Base-by-base conservation (phyloP, 1,140 invertebrate species). In the Drosophila elegans region DNA sequence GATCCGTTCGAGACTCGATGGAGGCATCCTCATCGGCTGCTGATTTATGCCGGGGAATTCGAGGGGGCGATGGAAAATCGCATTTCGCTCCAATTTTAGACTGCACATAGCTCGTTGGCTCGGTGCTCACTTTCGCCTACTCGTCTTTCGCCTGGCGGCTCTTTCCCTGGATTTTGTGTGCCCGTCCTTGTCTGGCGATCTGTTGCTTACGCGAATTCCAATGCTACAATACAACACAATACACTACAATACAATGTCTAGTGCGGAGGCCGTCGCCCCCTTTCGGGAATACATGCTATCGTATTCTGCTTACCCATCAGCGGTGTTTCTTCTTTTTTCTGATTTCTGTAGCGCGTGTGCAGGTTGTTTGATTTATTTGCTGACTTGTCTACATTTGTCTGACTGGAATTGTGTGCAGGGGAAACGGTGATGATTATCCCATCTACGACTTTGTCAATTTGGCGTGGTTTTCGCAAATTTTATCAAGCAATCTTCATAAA, bases 181-280 rank as follows among this genome's bases (percentile, higher is more conserved):
- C 29, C 48, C 16, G 48, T 34, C 48, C n/a, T 29, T 21, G 16
- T 60, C 34, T 48, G 52, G 41, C 9, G 34, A 38, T 42, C n/a
- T 38, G 51, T 71, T 84, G 80, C 72, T 83, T 80, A 73, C 39
- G 80, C 80, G 80, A 80, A 79, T 83, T 76, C 69, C 64, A 42
- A 52, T 61, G 29, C 44, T 13, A 52, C 61, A 44, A 45, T 61
- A 29, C 36, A 27, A 12, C 16, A 34, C 46, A 57, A 44, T 21
- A 32, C 60, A 59, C 57, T n/a, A 55, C 56, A 41, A 44, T 64
- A 74, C 67, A 72, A 79, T 75, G 66, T 75, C 45, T 74, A 61
- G 48, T 57, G 38, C 13, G 80, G 80, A 82, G 80, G 80, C 80
- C 81, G 80, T 85, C 80, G 80, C 72, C 81, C 79, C 80, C 59